These are phyloP conservation scores for Gortyna flavago DNA, from an alignment of 2,888 invertebrate species.

Conservation along the genomic window DNA sequence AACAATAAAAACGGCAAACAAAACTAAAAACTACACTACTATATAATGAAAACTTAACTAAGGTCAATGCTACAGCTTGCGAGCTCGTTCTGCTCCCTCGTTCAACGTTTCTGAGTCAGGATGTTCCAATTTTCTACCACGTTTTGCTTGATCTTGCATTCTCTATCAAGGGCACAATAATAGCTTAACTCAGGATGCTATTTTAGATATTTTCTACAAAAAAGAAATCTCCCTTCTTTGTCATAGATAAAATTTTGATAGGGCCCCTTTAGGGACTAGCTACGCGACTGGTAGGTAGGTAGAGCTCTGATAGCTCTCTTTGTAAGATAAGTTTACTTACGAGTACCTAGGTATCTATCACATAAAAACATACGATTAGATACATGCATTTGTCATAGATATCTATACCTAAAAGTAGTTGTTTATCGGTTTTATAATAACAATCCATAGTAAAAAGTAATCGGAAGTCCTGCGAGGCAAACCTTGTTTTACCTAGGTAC, in stretches of 20 bases:
- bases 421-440: not conserved
- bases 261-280: not conserved
- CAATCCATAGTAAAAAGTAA: not conserved
- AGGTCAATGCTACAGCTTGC: not conserved
- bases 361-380: not conserved
- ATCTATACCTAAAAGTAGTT: not conserved
- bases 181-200: not conserved
- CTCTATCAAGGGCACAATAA: not conserved
- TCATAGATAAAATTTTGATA: not conserved
- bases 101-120: not conserved
- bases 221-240: not conserved
- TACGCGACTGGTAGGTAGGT: not conserved
- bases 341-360: not conserved
- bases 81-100: not conserved
- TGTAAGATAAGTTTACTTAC: slow-evolving; percentile 1
- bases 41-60: not conserved
- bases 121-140: not conserved
- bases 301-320: not conserved
- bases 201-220: not conserved
- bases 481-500: not conserved
- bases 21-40: too few species aligned
- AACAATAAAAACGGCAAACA: too few species aligned
- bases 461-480: too few species aligned
- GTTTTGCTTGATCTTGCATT: not conserved
- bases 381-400: not conserved